Evolutionary conservation across 2,888 invertebrate species (phyloP).

Genomic region (Caenorhabditis imperialis): DNA sequence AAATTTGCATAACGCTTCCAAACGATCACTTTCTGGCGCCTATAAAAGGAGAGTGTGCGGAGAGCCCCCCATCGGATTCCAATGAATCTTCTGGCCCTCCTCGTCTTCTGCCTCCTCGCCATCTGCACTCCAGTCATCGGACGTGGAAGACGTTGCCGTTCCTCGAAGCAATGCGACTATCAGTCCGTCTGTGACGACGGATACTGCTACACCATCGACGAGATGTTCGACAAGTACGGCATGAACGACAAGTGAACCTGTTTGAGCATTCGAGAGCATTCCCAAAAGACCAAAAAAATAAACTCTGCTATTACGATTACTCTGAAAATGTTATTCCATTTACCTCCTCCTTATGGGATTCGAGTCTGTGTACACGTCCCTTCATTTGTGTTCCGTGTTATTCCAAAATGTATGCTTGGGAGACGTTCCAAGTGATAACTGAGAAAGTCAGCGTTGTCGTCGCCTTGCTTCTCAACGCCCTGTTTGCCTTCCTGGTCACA

Average conservation of each 20-base stretch:
- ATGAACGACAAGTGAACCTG: too few species aligned
- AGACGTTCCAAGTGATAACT: neutral
- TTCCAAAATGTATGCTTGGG: conserved; percentile 3
- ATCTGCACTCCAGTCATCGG: conserved; percentile 12
- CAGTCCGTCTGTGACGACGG: conserved; percentile 33
- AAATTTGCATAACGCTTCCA: too few species aligned
- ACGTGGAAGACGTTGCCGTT: conserved; percentile 16
- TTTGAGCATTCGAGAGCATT: too few species aligned
- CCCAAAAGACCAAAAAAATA: too few species aligned
- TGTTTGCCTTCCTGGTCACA: neutral
- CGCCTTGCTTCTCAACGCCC: conserved; percentile 1
- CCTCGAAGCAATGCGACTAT: conserved; percentile 21
- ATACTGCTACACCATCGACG: conserved; percentile 37
- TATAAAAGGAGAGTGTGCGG: too few species aligned
- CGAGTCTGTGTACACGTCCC: neutral
- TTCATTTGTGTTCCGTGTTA: too few species aligned
- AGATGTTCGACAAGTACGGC: conserved; percentile 40
- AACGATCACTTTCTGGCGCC: too few species aligned
- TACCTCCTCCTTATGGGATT: neutral
- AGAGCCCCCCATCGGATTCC: too few species aligned
- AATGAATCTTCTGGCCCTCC: conserved; percentile 31
- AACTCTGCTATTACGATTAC: too few species aligned
- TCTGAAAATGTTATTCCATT: neutral
- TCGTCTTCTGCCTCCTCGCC: conserved; percentile 24
- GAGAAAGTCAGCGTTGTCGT: neutral